Conservation (phyloP, 2,797 vertebrate genomes). For the Chelonia mydas region DNA sequence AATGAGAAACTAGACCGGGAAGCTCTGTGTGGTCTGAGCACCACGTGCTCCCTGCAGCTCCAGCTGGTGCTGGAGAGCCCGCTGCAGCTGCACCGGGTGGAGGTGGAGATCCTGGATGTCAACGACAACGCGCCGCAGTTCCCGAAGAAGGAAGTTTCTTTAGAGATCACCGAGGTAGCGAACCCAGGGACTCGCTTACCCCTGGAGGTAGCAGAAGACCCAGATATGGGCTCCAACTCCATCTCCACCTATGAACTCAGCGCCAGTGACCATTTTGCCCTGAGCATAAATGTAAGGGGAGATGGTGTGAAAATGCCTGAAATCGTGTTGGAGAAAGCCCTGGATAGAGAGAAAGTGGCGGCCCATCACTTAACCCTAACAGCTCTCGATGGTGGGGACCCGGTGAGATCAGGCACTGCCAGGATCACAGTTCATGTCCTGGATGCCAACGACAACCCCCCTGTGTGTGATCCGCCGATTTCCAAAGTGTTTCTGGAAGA, state of each 20-base stretch:
- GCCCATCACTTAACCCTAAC: slow-evolving; percentile 69
- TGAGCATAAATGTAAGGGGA: slow-evolving; percentile 71
- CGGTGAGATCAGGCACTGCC: slow-evolving; percentile 68
- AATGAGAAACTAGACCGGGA: slow-evolving; percentile 74
- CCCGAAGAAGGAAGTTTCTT: slow-evolving; percentile 68
- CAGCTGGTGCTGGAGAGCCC: slow-evolving; percentile 84
- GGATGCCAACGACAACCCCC: slow-evolving; percentile 79
- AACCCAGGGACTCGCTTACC: slow-evolving; percentile 80
- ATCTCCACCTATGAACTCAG: slow-evolving; percentile 75
- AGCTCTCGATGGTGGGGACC: slow-evolving; percentile 75
- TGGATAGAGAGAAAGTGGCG: slow-evolving; percentile 75
- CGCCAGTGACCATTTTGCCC: slow-evolving; percentile 72
- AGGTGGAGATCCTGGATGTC: slow-evolving; percentile 82
- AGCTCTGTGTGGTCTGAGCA: slow-evolving; percentile 76
- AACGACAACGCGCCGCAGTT: slow-evolving; percentile 83
- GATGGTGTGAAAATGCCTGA: slow-evolving; percentile 77
- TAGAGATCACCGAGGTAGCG: slow-evolving; percentile 83
- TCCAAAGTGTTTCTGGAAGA: slow-evolving; percentile 75
- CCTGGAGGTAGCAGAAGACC: slow-evolving; percentile 82
- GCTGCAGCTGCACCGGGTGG: slow-evolving; percentile 81
- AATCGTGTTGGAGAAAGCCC: slow-evolving; percentile 70
- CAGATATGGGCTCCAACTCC: slow-evolving; percentile 80
- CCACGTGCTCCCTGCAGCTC: slow-evolving; percentile 77
- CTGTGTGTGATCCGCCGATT: slow-evolving; percentile 71
- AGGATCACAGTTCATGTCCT: slow-evolving; percentile 70